Conservation (phyloP, 2,888 invertebrate species). For the Eilema caniola region DNA sequence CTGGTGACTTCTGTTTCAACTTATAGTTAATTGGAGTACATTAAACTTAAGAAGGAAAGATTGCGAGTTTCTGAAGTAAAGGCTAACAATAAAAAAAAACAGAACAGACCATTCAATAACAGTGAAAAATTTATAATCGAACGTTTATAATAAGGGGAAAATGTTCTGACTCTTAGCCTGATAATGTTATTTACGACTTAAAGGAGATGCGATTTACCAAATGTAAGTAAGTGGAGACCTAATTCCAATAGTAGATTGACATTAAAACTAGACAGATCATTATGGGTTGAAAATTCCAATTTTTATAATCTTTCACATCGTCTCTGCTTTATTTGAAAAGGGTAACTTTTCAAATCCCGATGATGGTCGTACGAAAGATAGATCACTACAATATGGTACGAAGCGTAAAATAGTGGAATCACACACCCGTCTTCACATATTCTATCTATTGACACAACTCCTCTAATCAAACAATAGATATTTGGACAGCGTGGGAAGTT, state of each 20-base stretch:
- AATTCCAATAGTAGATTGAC: not conserved
- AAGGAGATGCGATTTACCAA: too few species aligned
- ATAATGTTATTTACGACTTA: too few species aligned
- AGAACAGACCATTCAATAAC: not conserved
- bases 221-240: too few species aligned
- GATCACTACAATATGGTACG: not conserved
- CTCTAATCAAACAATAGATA: slow-evolving; percentile 12
- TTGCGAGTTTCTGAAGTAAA: not conserved
- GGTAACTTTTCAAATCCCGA: too few species aligned
- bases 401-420: not conserved
- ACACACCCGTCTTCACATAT: not conserved
- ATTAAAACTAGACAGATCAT: not conserved
- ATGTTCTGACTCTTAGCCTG: too few species aligned
- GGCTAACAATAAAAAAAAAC: not conserved
- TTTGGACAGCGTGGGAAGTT: slow-evolving; percentile 11
- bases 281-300: not conserved
- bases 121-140: not conserved
- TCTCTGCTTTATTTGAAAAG: too few species aligned
- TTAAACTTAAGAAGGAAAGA: not conserved
- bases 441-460: slow-evolving; percentile 12
- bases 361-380: not conserved
- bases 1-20: not conserved
- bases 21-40: not conserved
- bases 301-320: not conserved
- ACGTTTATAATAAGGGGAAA: too few species aligned